Evolutionary conservation across 2,888 invertebrate genomes (phyloP).

Genomic region (Eupithecia vulgata): DNA sequence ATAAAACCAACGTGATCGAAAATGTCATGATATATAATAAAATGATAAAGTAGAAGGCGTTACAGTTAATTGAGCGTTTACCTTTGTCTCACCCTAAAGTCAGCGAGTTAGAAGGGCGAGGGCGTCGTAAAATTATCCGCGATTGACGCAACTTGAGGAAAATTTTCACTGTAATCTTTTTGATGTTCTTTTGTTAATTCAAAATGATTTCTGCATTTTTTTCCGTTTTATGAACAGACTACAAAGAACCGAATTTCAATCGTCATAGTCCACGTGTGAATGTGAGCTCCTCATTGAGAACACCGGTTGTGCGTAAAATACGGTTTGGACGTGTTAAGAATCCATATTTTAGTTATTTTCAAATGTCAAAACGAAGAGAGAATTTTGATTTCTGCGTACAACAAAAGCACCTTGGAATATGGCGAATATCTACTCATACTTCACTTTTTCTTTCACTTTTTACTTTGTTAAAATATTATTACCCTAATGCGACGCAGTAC

Average conservation of each 20-base stretch:
- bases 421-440: not conserved
- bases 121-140: slow-evolving; percentile 38
- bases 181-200: slow-evolving; percentile 32
- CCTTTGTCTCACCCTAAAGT: slow-evolving; percentile 43
- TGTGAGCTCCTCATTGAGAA: slow-evolving; percentile 22
- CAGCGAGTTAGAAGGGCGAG: slow-evolving; percentile 39
- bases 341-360: slow-evolving; percentile 15
- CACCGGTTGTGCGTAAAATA: slow-evolving; percentile 22
- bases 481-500: not conserved
- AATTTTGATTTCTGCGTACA: not conserved
- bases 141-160: slow-evolving; percentile 39
- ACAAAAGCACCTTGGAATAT: not conserved
- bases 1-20: slow-evolving; percentile 15
- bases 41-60: slow-evolving; percentile 43
- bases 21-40: slow-evolving; percentile 42
- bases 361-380: not conserved
- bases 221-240: slow-evolving; percentile 9
- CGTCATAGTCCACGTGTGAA: slow-evolving; percentile 10
- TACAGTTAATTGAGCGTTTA: slow-evolving; percentile 47
- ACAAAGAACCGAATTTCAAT: slow-evolving; percentile 8
- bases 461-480: not conserved
- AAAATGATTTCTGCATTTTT: slow-evolving; percentile 9
- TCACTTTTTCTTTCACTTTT: not conserved
- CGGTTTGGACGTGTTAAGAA: slow-evolving; percentile 11
- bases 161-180: slow-evolving; percentile 32